phyloP scores from a whole-genome alignment of 2,888 invertebrate species.

The Lithophane ornitopus region DNA sequence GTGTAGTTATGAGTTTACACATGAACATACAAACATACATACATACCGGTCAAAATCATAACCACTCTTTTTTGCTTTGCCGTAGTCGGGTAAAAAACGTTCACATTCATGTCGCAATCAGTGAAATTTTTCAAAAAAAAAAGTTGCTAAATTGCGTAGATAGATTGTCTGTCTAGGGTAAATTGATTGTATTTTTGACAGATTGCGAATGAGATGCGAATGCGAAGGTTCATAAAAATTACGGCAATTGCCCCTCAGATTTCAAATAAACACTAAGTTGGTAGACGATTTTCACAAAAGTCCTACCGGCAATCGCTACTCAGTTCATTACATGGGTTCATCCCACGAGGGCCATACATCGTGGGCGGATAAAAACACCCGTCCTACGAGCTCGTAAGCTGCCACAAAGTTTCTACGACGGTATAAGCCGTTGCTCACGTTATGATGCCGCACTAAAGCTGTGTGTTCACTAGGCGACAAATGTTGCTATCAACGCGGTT shows the following conservation, averaged over 20 bases:
- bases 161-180: too few species aligned
- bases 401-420: constrained; percentile 27
- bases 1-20: too few species aligned
- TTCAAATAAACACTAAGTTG: background rate
- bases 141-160: too few species aligned
- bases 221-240: too few species aligned
- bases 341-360: constrained; percentile 53
- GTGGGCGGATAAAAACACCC: constrained; percentile 49
- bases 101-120: too few species aligned
- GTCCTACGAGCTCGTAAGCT: constrained; percentile 28
- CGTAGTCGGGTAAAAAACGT: too few species aligned
- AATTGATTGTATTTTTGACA: too few species aligned
- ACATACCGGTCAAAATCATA: too few species aligned
- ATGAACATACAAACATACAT: too few species aligned
- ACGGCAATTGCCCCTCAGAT: background rate
- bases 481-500: constrained; percentile 26
- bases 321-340: constrained; percentile 50
- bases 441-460: constrained; percentile 34
- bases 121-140: too few species aligned
- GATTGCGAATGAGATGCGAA: too few species aligned
- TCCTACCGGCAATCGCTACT: constrained; percentile 34
- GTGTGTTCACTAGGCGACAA: constrained; percentile 28
- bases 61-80: too few species aligned
- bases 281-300: constrained; percentile 11
- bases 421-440: constrained; percentile 30